Conservation (phyloP, 2,888 invertebrate genomes). For the Auanema freiburgensis region DNA sequence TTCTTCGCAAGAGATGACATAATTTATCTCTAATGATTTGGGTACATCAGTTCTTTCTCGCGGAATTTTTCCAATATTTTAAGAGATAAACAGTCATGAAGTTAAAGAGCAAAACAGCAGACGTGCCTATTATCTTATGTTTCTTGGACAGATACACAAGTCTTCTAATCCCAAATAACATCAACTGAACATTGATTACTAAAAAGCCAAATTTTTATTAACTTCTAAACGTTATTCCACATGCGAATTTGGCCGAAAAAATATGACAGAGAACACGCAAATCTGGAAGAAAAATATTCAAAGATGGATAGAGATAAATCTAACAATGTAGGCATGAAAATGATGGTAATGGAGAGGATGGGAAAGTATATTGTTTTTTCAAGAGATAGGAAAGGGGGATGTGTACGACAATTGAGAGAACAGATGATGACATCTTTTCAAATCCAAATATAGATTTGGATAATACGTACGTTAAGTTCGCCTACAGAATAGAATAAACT, state of each 20-base stretch:
- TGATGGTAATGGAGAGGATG: constrained; percentile 12
- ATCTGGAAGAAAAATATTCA: constrained; percentile 19
- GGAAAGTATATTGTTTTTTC: constrained; percentile 12
- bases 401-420: no score
- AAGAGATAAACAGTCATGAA: no score
- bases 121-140: background rate
- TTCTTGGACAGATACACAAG: background rate
- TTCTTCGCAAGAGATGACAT: no score
- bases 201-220: constrained; percentile 25
- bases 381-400: no score
- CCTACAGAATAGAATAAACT: background rate
- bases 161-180: background rate
- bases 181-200: constrained; percentile 12
- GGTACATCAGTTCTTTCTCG: no score
- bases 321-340: constrained; percentile 21
- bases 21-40: no score
- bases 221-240: no score
- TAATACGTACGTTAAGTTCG: no score
- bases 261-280: constrained; percentile 17
- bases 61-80: no score
- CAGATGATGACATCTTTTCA: no score
- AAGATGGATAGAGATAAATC: constrained; percentile 22
- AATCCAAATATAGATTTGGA: no score
- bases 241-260: constrained; percentile 3
- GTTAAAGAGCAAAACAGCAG: no score